Percentiles rank a stretch among this genome's conserved stretches.
phyloP scores from a whole-genome alignment of 2,888 invertebrate genomes.

The Monochamus alternatus region DNA sequence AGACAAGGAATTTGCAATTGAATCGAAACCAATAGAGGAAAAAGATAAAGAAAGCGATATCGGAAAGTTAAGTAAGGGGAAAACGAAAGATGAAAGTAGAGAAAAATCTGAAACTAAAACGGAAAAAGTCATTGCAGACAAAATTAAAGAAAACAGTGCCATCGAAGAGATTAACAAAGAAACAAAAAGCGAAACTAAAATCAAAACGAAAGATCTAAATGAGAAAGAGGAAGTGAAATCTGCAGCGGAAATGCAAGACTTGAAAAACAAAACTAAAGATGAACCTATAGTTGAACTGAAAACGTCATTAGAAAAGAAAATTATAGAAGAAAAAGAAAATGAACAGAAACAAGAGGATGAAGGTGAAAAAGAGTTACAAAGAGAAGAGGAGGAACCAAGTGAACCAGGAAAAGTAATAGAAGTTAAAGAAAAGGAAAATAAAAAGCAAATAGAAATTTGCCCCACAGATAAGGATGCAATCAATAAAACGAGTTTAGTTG shows the following conservation, averaged over 20 bases:
- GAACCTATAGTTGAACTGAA: no score
- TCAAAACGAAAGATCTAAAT: constrained; percentile 36
- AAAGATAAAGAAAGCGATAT: constrained; percentile 36
- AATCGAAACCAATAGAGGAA: neutral
- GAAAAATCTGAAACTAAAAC: constrained; percentile 43
- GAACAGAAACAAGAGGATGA: neutral
- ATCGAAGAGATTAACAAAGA: neutral
- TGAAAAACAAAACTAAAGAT: no score
- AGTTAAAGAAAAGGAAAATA: constrained; percentile 44
- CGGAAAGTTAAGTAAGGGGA: constrained; percentile 35
- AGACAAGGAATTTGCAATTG: no score
- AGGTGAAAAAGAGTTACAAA: constrained; percentile 36
- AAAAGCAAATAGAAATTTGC: neutral
- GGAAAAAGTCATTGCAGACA: constrained; percentile 30
- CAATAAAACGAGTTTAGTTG: neutral
- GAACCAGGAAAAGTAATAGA: constrained; percentile 41
- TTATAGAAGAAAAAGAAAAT: no score
- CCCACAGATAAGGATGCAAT: neutral
- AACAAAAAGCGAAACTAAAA: constrained; percentile 30
- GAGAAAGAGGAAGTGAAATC: constrained; percentile 7
- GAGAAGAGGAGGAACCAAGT: constrained; percentile 33
- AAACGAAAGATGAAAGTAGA: constrained; percentile 38
- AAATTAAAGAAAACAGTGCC: constrained; percentile 3
- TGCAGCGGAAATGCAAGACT: neutral
- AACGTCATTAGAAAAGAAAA: no score